Conservation (phyloP, 1,140 invertebrate species). For the Drosophila novamexicana region DNA sequence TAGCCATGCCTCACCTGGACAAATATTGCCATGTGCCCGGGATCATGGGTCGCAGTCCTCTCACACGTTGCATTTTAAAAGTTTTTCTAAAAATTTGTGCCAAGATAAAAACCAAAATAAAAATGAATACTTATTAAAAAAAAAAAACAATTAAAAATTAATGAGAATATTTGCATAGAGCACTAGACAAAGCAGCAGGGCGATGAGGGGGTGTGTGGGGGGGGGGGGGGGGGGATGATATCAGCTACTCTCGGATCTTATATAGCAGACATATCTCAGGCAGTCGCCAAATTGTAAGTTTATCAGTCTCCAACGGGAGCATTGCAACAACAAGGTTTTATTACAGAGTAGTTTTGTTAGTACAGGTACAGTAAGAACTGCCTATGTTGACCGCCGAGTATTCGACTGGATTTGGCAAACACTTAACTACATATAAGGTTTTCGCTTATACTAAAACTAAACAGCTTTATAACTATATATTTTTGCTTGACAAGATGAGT, state of each 20-base stretch:
- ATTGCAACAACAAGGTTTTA: constrained; percentile 10
- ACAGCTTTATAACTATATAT: background rate
- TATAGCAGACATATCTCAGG: background rate
- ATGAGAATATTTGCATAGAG: constrained; percentile 30
- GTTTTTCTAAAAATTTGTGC: too few relatives aligned
- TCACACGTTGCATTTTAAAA: constrained; percentile 2
- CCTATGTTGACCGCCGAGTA: background rate
- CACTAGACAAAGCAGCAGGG: background rate
- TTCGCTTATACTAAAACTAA: background rate
- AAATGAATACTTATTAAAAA: background rate
- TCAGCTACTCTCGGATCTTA: background rate
- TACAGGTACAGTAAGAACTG: constrained; percentile 12
- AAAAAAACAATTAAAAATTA: constrained; percentile 1
- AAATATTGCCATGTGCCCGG: background rate
- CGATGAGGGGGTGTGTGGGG: too few relatives aligned
- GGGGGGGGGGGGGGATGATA: background rate
- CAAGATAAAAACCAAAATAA: background rate
- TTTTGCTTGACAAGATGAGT: too few relatives aligned
- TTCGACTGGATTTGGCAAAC: background rate
- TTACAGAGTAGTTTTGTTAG: constrained; percentile 10
- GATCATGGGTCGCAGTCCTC: background rate
- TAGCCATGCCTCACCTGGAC: background rate
- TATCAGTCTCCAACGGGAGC: background rate
- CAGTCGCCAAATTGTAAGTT: background rate
- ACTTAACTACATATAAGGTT: background rate